Conservation (phyloP, 2,113 vertebrate genomes). For the Reinhardtius hippoglossoides region DNA sequence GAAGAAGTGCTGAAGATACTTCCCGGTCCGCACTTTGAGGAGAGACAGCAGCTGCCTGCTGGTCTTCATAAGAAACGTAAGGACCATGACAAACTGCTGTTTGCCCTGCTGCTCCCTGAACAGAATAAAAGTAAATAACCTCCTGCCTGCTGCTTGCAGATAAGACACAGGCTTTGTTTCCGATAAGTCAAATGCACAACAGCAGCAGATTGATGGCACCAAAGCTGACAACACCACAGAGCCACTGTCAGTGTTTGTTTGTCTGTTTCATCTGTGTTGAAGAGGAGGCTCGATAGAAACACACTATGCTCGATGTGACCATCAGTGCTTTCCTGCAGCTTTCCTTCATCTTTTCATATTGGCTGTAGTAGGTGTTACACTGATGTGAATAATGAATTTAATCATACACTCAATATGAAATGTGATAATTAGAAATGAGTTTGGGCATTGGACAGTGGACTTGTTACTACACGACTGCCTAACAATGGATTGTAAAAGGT, state of each 20-base stretch:
- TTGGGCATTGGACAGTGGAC: constrained; percentile 52
- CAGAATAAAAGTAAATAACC: constrained; percentile 13
- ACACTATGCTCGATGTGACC: not conserved
- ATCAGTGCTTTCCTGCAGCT: not conserved
- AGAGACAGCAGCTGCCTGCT: constrained; percentile 92
- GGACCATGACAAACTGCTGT: constrained; percentile 21
- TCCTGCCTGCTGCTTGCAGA: constrained; percentile 62
- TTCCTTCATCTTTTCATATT: constrained; percentile 31
- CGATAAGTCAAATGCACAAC: constrained; percentile 24
- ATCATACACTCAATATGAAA: constrained; percentile 62
- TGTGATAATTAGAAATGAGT: constrained; percentile 71
- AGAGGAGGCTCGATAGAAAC: not conserved
- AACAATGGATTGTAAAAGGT: constrained; percentile 56
- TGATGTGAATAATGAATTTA: constrained; percentile 58
- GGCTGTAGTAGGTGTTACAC: constrained; percentile 36
- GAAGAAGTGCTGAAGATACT: constrained; percentile 98
- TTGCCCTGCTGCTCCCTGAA: constrained; percentile 18
- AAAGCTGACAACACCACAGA: constrained; percentile 37
- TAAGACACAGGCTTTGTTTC: constrained; percentile 71
- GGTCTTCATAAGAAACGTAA: constrained; percentile 87
- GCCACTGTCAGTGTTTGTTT: constrained; percentile 30
- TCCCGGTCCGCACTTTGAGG: constrained; percentile 96
- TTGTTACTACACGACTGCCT: constrained; percentile 65
- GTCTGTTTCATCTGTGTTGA: constrained; percentile 19
- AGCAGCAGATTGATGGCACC: constrained; percentile 62